Evolutionary conservation across 2,797 vertebrate species (phyloP).

Genomic region (Chiroxiphia lanceolata): DNA sequence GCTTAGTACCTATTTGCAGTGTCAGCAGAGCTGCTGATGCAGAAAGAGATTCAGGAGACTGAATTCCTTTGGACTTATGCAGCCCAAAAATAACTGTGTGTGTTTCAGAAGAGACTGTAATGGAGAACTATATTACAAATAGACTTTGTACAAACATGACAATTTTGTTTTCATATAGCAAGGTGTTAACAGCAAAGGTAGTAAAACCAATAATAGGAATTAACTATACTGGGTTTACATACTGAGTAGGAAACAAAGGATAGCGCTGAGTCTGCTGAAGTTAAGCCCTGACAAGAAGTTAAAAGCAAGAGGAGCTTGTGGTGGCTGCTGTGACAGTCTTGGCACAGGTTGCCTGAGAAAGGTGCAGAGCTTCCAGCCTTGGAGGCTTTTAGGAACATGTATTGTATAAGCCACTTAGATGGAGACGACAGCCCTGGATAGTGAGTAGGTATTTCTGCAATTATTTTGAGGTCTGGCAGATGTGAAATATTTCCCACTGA

Average conservation of each 20-base stretch:
- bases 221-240: not conserved
- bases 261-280: not conserved
- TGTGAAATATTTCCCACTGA: not conserved
- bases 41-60: not conserved
- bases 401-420: not conserved
- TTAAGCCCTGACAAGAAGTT: not conserved
- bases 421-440: not conserved
- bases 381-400: not conserved
- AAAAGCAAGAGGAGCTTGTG: not conserved
- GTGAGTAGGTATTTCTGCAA: not conserved
- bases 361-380: not conserved
- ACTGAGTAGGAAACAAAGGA: not conserved
- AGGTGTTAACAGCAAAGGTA: not conserved
- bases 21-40: not conserved
- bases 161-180: not conserved
- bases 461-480: not conserved
- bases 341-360: not conserved
- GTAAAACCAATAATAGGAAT: not conserved
- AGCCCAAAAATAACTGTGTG: not conserved
- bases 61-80: not conserved
- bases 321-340: not conserved
- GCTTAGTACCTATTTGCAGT: not conserved
- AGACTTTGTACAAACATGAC: not conserved
- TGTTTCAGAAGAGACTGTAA: not conserved
- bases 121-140: not conserved